A percentile compares a stretch with the other conserved stretches of the same genome.
Conservation (phyloP, 1,140 invertebrate species). For the Heliconius hewitsoni region DNA sequence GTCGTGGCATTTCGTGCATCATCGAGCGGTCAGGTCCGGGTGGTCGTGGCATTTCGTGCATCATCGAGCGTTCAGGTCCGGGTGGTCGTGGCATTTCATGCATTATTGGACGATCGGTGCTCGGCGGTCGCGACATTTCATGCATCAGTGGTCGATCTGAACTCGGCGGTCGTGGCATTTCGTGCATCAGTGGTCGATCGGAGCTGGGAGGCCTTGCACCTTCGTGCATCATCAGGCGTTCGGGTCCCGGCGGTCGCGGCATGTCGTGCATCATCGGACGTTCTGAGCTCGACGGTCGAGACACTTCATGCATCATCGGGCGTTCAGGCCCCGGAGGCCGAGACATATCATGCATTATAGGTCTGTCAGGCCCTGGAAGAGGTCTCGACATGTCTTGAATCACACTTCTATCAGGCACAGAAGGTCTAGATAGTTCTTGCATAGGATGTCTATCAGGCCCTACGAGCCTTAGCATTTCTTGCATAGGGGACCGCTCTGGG, state of each 20-base stretch:
- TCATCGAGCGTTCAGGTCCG: constrained; percentile 31
- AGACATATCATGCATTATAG: constrained; percentile 28
- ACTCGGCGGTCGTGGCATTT: constrained; percentile 28
- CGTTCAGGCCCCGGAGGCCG: constrained; percentile 25
- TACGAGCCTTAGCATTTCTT: background rate
- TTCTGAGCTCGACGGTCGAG: constrained; percentile 42
- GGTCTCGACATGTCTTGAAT: constrained; percentile 27
- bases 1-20: constrained; percentile 29
- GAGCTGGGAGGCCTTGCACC: background rate
- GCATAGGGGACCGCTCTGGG: background rate
- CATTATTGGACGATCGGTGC: too few relatives aligned
- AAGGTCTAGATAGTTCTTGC: constrained; percentile 13
- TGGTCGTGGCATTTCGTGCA: constrained; percentile 29
- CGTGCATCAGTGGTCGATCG: constrained; percentile 29
- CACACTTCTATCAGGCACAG: constrained; percentile 26
- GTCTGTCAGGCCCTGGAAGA: constrained; percentile 10
- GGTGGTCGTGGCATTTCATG: constrained; percentile 30
- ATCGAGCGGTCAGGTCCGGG: constrained; percentile 32
- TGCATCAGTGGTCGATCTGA: constrained; percentile 5
- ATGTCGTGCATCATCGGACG: constrained; percentile 33
- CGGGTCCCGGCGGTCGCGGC: constrained; percentile 56
- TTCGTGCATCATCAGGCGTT: constrained; percentile 18
- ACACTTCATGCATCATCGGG: constrained; percentile 65
- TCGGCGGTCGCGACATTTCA: too few relatives aligned
- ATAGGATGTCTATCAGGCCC: constrained; percentile 8